Base-by-base conservation (phyloP, 2,888 invertebrate genomes). In the Apoda limacodes region DNA sequence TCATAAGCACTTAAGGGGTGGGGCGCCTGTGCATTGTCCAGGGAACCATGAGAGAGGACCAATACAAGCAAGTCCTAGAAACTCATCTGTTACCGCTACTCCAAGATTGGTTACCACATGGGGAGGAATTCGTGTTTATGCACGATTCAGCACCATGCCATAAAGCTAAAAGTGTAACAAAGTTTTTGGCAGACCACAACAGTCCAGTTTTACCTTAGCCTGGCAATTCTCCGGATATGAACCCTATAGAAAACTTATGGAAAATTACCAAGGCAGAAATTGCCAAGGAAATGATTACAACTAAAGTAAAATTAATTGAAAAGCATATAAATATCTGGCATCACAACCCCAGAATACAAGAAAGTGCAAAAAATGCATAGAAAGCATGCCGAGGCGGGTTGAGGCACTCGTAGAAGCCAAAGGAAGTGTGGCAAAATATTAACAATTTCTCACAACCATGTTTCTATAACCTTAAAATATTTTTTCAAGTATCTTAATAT, bases 31-130 rank as follows among this genome's bases (percentile, higher is more conserved):
- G 22, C 25, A 32, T 32, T 11, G 32, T 35, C 11, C 1, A 28
- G 21, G 30, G 26, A 19, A 31, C 28, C 6, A 32, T 35, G 32
- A 32, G 12, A 17, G 15, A 27, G 17, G 32, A 32, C 28, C 24
- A 32, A 12, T 32, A 28, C 17, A 23, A 22, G 13, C 28, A 10
- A 15, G 28, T 25, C 5, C 13, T 30, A 19, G 10, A 30, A 30
- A 29, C 22, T 11, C 28, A 13, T n/a, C 19, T 23, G 9, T 7
- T 20, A 4, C 19, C 15, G 13, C 22, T 22, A 12, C 9, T 28
- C 13, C 5, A 28, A 12, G 28, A 21, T 13, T 28, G 28, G 21
- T 21, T 28, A 9, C 17, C 5, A 13, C 13, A 28, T 14, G 6
- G 9, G 20, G 4, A 31, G 21, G 10, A 22, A 7, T 22, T n/a